Evolutionary conservation across 2,888 invertebrate genomes (phyloP).

Genomic region (Rapana venosa): DNA sequence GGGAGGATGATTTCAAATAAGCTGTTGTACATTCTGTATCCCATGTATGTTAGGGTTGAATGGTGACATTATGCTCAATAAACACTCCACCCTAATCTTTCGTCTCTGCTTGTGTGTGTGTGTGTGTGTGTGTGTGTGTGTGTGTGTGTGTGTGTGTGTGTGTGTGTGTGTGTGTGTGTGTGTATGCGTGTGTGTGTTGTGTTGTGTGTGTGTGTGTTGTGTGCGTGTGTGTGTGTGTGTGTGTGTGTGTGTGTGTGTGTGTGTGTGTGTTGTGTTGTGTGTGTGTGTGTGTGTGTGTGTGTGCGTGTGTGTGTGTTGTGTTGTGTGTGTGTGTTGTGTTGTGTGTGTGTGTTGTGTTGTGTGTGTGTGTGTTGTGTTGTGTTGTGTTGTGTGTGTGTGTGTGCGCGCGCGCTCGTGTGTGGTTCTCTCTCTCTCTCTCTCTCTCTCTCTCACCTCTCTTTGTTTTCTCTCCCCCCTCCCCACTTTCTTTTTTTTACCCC

Average conservation of each 20-base stretch:
- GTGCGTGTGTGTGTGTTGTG: background rate
- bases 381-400: background rate
- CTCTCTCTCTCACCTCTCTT: too few relatives aligned
- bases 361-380: background rate
- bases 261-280: background rate
- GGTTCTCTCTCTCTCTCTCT: background rate
- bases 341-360: background rate
- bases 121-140: conserved; percentile 5
- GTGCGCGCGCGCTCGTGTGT: background rate
- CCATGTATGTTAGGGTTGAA: too few relatives aligned
- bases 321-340: background rate
- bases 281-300: background rate
- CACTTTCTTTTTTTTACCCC: too few relatives aligned
- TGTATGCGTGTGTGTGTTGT: background rate
- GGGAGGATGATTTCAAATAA: too few relatives aligned
- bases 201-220: background rate
- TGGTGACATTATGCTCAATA: too few relatives aligned
- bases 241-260: background rate
- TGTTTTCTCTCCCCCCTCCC: too few relatives aligned
- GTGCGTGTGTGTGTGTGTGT: background rate
- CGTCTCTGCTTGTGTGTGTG: background rate
- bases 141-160: background rate
- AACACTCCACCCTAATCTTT: too few relatives aligned
- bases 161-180: background rate
- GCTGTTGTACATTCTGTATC: too few relatives aligned